These are phyloP conservation scores for Rhombomys opimus DNA, from an alignment of 2,113 vertebrate species.

Conservation along the genomic window DNA sequence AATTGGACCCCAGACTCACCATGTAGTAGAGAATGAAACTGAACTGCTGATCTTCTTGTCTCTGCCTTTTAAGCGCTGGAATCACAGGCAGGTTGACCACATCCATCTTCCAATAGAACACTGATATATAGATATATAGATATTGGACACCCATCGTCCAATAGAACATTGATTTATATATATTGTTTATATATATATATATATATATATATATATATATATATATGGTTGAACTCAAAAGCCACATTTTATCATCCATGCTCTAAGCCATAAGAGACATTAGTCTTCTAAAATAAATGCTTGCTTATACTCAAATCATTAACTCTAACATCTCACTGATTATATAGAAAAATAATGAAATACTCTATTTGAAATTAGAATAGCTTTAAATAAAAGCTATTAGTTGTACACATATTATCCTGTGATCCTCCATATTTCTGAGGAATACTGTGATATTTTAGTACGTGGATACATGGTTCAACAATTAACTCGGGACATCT, in stretches of 20 bases:
- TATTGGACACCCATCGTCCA: neutral
- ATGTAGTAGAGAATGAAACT: neutral
- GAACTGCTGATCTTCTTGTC: neutral
- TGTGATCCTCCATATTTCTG: neutral
- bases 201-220: too few relatives aligned
- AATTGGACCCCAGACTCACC: neutral
- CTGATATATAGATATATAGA: neutral
- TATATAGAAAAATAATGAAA: conserved; percentile 36
- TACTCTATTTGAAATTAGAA: neutral
- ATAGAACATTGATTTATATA: conserved; percentile 7
- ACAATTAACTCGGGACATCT: neutral
- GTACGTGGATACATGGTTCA: neutral
- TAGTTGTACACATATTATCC: neutral
- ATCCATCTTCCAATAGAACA: neutral
- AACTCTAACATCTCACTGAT: conserved; percentile 5
- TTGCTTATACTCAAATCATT: neutral
- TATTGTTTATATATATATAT: too few relatives aligned
- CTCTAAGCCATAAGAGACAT: neutral
- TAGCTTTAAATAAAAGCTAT: neutral
- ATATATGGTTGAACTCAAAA: neutral
- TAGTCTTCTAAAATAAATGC: neutral
- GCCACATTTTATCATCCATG: neutral
- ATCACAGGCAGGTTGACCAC: neutral
- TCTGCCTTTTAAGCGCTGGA: neutral
- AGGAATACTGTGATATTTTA: neutral